A percentile compares a stretch with the other conserved stretches of the same genome.
phyloP scores from a whole-genome alignment of 2,113 vertebrate genomes.

The Rhinolophus sinicus region DNA sequence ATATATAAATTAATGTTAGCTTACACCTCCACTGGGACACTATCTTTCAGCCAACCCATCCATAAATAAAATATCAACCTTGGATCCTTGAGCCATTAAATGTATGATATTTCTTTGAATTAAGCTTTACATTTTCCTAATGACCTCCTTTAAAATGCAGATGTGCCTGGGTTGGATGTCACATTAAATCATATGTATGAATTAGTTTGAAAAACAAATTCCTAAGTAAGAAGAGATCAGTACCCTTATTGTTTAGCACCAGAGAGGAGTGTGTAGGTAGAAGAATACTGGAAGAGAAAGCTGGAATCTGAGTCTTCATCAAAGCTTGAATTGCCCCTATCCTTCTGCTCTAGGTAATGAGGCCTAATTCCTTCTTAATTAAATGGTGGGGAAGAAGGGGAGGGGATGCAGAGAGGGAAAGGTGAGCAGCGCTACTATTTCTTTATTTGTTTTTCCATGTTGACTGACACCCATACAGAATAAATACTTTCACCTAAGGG shows the following conservation, averaged over 20 bases:
- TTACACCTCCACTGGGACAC: not conserved
- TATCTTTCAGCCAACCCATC: not conserved
- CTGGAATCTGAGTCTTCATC: not conserved
- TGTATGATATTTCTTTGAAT: constrained; percentile 35
- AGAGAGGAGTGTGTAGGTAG: not conserved
- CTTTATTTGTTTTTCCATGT: not conserved
- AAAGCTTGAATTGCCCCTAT: not conserved
- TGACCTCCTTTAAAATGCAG: constrained; percentile 33
- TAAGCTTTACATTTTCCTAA: constrained; percentile 3
- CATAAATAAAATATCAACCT: not conserved
- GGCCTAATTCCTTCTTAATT: not conserved
- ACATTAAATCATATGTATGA: not conserved
- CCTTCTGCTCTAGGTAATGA: not conserved
- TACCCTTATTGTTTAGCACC: not conserved
- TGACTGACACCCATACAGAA: not conserved
- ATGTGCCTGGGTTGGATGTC: not conserved
- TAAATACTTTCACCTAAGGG: not conserved
- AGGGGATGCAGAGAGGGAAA: not conserved
- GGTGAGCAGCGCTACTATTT: not conserved
- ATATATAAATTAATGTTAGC: not conserved
- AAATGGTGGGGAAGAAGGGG: not conserved
- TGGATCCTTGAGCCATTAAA: constrained; percentile 6
- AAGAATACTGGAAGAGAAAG: not conserved
- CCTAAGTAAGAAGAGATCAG: constrained; percentile 3
- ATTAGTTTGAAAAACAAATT: constrained; percentile 18